A percentile compares a stretch with the other conserved stretches of the same genome.
These are phyloP conservation scores for Aphaenogaster rudis DNA, from an alignment of 1,140 invertebrate genomes.

Conservation along the genomic window DNA sequence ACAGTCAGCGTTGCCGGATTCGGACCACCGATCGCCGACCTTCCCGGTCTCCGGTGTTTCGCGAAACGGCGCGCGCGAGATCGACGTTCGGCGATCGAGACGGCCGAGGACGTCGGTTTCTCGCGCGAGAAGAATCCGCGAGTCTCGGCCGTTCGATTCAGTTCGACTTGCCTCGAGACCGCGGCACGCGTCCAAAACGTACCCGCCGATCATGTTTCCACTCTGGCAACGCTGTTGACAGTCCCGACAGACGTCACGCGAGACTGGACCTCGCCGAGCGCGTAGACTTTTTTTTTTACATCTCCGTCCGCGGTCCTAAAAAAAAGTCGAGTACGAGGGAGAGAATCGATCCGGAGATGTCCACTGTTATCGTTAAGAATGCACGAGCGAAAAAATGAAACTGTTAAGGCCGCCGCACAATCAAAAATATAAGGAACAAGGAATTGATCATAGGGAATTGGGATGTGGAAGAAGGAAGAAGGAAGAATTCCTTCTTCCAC, in stretches of 20 bases:
- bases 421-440: no score
- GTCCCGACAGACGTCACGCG: neutral
- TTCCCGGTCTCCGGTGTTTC: neutral
- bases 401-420: no score
- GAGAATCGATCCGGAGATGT: neutral
- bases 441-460: no score
- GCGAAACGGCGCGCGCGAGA: no score
- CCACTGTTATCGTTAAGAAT: neutral
- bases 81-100: no score
- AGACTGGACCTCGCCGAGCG: neutral
- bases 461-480: no score
- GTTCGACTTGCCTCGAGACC: neutral
- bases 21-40: neutral
- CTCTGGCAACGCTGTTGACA: conserved; percentile 15
- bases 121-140: neutral
- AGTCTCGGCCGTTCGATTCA: neutral
- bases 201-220: neutral
- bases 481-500: no score
- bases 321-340: neutral
- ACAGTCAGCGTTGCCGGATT: neutral
- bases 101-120: neutral
- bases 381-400: no score
- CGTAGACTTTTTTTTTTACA: neutral
- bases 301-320: neutral
- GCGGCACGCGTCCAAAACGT: neutral